These are phyloP conservation scores for Nylanderia fulva DNA, from an alignment of 1,140 invertebrate species.

Conservation along the genomic window DNA sequence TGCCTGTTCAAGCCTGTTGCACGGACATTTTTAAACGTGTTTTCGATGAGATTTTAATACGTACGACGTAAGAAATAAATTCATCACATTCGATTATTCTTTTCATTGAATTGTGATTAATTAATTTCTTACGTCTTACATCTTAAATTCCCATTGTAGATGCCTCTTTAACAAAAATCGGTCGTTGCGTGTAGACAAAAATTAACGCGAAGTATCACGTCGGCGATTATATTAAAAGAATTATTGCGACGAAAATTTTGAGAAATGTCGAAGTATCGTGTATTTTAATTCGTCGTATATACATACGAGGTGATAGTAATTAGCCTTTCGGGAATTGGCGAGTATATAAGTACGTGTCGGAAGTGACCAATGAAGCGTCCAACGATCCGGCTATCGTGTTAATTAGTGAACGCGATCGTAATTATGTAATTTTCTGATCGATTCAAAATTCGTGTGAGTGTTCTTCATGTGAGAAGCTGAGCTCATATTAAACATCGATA, in stretches of 20 bases:
- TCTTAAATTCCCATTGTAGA: no score
- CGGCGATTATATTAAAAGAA: no score
- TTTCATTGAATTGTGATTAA: no score
- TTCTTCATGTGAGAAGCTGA: background rate
- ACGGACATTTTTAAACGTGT: no score
- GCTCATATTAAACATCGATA: background rate
- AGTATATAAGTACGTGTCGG: background rate
- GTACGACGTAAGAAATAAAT: no score
- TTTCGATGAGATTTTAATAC: no score
- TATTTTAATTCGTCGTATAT: background rate
- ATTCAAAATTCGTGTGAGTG: background rate
- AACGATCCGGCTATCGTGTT: conserved; percentile 32
- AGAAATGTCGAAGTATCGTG: background rate
- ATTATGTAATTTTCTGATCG: conserved; percentile 35
- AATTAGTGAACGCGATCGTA: conserved; percentile 30
- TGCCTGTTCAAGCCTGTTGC: no score
- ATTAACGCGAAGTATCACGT: background rate
- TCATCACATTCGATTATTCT: no score
- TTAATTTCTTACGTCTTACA: no score
- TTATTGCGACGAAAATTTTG: background rate
- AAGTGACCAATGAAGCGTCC: conserved; percentile 15
- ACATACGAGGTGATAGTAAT: background rate
- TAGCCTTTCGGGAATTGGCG: background rate
- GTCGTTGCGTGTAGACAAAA: background rate
- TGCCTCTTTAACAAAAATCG: background rate